These are phyloP conservation scores for Cyanistes caeruleus DNA, from an alignment of 2,113 vertebrate genomes.

Conservation along the genomic window DNA sequence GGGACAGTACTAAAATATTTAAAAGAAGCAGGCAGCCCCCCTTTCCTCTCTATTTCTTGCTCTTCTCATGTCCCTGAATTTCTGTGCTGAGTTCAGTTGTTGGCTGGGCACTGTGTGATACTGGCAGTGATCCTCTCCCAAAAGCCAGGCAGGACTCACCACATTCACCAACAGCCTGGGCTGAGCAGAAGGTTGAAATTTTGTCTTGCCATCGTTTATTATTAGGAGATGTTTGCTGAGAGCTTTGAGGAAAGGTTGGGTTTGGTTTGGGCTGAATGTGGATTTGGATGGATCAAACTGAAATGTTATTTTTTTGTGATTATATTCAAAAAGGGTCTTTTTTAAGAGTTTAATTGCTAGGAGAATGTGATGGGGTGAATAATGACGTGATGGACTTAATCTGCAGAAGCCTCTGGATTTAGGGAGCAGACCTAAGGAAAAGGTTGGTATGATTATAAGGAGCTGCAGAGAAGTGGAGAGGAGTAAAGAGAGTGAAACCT, in stretches of 20 bases:
- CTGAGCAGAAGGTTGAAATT: not conserved
- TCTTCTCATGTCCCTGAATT: not conserved
- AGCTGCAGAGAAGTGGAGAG: not conserved
- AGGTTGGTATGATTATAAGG: not conserved
- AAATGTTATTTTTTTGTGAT: not conserved
- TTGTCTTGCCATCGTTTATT: not conserved
- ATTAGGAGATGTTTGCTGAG: not conserved
- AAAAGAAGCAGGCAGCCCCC: not conserved
- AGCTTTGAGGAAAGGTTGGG: not conserved
- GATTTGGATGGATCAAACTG: not conserved
- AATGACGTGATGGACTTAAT: not conserved
- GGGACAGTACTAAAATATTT: not conserved
- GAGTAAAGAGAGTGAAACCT: not conserved
- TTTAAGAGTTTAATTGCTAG: not conserved
- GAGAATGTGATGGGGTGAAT: not conserved
- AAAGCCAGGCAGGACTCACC: not conserved
- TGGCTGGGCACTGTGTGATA: not conserved
- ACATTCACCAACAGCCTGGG: not conserved
- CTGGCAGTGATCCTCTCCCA: rapidly evolving
- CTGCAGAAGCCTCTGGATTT: not conserved
- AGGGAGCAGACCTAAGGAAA: not conserved
- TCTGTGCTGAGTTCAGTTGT: not conserved
- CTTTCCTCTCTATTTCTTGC: not conserved
- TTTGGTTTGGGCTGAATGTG: not conserved
- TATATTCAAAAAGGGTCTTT: not conserved